Evolutionary conservation across 2,113 vertebrate species (phyloP), one percentile per base, ranked within the genome.

Genomic region (Catagonus wagneri): DNA sequence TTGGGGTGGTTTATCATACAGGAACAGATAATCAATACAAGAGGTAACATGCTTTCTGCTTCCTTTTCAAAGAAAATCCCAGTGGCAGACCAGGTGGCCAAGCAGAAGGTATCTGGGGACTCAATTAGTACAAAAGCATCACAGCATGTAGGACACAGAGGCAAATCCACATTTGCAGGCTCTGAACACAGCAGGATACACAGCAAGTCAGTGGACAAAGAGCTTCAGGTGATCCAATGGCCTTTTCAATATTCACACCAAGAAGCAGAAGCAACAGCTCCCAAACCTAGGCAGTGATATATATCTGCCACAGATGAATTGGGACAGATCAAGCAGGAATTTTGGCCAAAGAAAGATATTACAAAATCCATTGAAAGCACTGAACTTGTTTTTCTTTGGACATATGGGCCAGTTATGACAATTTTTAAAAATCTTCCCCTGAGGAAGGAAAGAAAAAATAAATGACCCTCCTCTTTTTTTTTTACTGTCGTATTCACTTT

Each of bases 121-220:
- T 97, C 52, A 66, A 29, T 89, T 58, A 27, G 36, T 6, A 74
- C 50, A 58, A 66, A 96, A 81, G 72, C 39, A 69, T n/a, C 68
- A 78, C 12, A 56, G 16, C 13, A 7, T 11, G 0, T 14, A 29
- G 65, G 76, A 81, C 6, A 14, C n/a, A 84, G 25, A 80, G 29
- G 66, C 12, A 50, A 63, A 90, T 25, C n/a, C 34, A 20, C 13
- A 74, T 52, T 7, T 3, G 16, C 52, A 80, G 78, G 44, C 13
- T 32, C 52, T 20, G 14, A 2, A 11, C 4, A 25, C 12, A 9
- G 22, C 34, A 39, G 61, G 56, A 50, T 12, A 36, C 39, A 90
- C 20, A 93, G 15, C 17, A 61, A 83, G 29, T 56, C 29, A 39
- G 0, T 1, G 22, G 4, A 68, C 13, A 66, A 76, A 65, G 27